A percentile compares a stretch with the other conserved stretches of the same genome.
Evolutionary conservation across 2,888 invertebrate genomes (phyloP).

Genomic region (Hyppa rectilinea): DNA sequence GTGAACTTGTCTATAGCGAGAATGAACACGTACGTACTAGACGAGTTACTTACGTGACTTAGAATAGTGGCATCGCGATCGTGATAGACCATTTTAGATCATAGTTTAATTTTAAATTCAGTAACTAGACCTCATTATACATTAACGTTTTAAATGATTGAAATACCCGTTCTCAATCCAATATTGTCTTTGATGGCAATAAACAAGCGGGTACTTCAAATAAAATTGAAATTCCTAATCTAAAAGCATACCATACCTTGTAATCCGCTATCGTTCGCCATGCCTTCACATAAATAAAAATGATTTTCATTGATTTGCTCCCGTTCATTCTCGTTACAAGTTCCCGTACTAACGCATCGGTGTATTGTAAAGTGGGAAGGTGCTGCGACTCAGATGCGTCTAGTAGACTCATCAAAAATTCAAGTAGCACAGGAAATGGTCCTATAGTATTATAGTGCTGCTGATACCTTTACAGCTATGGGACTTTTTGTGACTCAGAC

Average conservation of each 20-base stretch:
- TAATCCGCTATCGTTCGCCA: conserved; percentile 41
- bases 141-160: conserved; percentile 33
- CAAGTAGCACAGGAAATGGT: conserved; percentile 47
- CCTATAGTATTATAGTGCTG: conserved; percentile 50
- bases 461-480: conserved; percentile 44
- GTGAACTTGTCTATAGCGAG: conserved; percentile 73
- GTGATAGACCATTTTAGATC: conserved; percentile 37
- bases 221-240: no score
- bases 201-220: conserved; percentile 34
- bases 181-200: neutral
- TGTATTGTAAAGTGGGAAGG: conserved; percentile 67
- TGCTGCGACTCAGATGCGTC: conserved; percentile 55
- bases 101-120: conserved; percentile 21
- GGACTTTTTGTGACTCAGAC: conserved; percentile 36
- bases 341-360: conserved; percentile 71
- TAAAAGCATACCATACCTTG: conserved; percentile 9
- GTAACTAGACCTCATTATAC: conserved; percentile 38
- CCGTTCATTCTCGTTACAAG: conserved; percentile 74
- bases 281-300: conserved; percentile 42
- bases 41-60: neutral
- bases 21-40: conserved; percentile 64
- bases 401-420: conserved; percentile 45
- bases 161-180: conserved; percentile 20
- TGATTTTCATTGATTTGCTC: conserved; percentile 35
- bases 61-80: conserved; percentile 53